These are phyloP conservation scores for Congeria kusceri DNA, from an alignment of 2,888 invertebrate species.

Conservation along the genomic window DNA sequence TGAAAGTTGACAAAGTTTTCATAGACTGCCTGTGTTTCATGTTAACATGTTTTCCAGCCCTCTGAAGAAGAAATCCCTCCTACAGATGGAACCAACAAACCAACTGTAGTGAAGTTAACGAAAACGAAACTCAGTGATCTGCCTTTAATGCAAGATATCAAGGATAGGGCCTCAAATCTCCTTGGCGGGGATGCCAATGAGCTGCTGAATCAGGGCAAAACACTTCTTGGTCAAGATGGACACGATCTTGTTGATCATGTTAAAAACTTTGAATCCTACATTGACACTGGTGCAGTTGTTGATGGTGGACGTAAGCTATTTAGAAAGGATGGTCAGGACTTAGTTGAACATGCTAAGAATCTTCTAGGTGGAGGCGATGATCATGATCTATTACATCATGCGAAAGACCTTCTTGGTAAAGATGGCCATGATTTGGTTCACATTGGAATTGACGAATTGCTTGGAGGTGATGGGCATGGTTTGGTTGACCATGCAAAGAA, in stretches of 20 bases:
- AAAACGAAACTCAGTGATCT: too few relatives aligned
- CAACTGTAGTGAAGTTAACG: too few relatives aligned
- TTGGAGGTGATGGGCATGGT: conserved; percentile 36
- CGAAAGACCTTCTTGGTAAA: conserved; percentile 22
- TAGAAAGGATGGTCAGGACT: not conserved
- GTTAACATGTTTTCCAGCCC: too few relatives aligned
- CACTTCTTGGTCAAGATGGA: not conserved
- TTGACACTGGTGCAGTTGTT: not conserved
- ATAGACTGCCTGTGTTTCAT: too few relatives aligned
- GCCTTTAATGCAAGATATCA: too few relatives aligned
- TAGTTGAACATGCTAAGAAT: conserved; percentile 7
- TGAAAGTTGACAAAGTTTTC: too few relatives aligned
- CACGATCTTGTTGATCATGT: not conserved
- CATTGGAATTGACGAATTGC: conserved; percentile 4
- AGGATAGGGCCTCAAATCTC: not conserved
- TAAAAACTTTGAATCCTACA: not conserved
- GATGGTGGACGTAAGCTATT: not conserved
- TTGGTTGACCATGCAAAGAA: conserved; percentile 20
- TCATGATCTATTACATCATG: conserved; percentile 30
- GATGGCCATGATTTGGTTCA: conserved; percentile 24
- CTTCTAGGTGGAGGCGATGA: conserved; percentile 27
- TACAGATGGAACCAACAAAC: too few relatives aligned
- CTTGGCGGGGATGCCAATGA: not conserved
- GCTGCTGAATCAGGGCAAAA: not conserved
- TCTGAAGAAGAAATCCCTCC: too few relatives aligned